Conservation (phyloP, 2,113 vertebrate species). For the Equus przewalskii region DNA sequence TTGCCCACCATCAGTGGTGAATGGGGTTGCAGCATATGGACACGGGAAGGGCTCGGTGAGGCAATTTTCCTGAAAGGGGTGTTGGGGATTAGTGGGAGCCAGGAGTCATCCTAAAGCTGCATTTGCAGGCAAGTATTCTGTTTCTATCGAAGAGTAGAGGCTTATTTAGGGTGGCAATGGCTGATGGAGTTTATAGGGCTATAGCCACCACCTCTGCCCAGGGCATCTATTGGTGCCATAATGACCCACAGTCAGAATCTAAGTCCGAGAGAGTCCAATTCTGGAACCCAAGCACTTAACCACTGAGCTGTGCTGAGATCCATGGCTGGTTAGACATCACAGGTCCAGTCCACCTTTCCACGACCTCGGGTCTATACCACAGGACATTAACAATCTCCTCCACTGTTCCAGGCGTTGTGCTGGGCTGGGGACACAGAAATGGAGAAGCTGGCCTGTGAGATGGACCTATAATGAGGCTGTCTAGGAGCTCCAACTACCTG, state of each 20-base stretch:
- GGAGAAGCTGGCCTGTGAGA: not conserved
- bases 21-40: fast-evolving
- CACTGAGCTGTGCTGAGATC: not conserved
- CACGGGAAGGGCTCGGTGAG: not conserved
- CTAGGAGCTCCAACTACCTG: not conserved
- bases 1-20: not conserved
- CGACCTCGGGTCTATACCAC: not conserved
- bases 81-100: not conserved
- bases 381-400: no score
- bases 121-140: not conserved
- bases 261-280: not conserved
- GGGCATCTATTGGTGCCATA: not conserved
- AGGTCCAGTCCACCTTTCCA: not conserved
- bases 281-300: not conserved
- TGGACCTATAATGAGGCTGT: not conserved
- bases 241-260: not conserved
- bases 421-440: not conserved
- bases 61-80: not conserved
- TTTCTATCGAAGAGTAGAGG: not conserved
- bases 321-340: not conserved
- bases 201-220: not conserved
- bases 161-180: not conserved
- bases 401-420: not conserved
- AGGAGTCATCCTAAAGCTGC: no score
- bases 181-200: not conserved